These are phyloP conservation scores for Montipora cactus DNA, from an alignment of 64 coral and sea anemone genomes.

Conservation along the genomic window DNA sequence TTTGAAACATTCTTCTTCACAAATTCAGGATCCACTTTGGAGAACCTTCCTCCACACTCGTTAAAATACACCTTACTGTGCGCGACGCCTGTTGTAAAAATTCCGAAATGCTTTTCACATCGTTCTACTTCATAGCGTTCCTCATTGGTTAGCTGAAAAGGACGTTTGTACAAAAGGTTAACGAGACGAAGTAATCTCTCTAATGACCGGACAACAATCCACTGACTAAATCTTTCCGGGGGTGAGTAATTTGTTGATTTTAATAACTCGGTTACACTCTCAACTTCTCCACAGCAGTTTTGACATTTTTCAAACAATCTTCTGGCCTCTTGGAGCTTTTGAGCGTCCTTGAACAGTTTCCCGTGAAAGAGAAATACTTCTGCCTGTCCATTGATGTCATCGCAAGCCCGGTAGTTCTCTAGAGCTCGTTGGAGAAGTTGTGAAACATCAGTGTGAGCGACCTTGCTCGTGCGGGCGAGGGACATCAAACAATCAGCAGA, in stretches of 20 bases:
- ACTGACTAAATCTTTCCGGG: conserved; percentile 15
- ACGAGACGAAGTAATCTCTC: conserved; percentile 67
- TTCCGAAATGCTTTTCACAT: conserved; percentile 83
- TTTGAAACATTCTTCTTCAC: background rate
- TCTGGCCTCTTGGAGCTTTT: conserved; percentile 49
- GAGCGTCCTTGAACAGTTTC: conserved; percentile 3
- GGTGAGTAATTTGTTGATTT: conserved; percentile 14
- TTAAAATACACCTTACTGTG: background rate
- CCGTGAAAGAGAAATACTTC: conserved; percentile 68
- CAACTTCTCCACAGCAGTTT: conserved; percentile 81
- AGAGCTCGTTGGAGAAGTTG: conserved; percentile 47
- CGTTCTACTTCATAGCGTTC: conserved; percentile 27
- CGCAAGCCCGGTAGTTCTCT: conserved; percentile 37
- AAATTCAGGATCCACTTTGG: conserved; percentile 14
- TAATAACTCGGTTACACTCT: conserved; percentile 54
- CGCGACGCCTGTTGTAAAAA: conserved; percentile 24
- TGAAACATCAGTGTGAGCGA: background rate
- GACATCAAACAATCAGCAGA: conserved; percentile 61
- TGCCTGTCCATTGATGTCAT: conserved; percentile 58
- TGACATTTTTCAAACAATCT: conserved; percentile 59
- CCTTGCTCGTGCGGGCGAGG: conserved; percentile 12
- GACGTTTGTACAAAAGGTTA: conserved; percentile 40
- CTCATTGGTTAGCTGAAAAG: background rate
- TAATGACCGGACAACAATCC: conserved; percentile 72
- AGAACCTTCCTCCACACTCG: conserved; percentile 53